Base-by-base conservation (phyloP, 2,888 invertebrate genomes). In the Pyralis farinalis region DNA sequence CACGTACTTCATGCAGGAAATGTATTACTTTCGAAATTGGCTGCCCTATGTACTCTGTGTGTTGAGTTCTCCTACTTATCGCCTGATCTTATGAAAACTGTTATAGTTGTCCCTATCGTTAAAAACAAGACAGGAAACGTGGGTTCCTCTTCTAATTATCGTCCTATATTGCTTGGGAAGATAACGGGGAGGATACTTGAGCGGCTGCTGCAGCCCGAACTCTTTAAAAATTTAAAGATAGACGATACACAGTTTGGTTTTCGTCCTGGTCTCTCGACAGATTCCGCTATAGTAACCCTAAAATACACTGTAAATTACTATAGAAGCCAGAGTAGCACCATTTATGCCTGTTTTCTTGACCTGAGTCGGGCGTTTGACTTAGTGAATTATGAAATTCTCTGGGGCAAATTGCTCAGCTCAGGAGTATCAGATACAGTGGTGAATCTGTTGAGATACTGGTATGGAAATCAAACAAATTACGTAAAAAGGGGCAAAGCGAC, bases 131-230 rank as follows among this genome's bases (percentile, higher is more conserved):
- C 44, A 0, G 40, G 34, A 1, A 40, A 44, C 10, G 10, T 39
- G 11, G 29, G 31, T 5, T 10, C 5, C 10, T 8, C 33, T 7
- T 28, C 7, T 9, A 45, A 45, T 25, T 45, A 42, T 25, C 22
- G 45, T 10, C 38, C 42, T 3, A 42, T 42, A 1, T 45, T 38
- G 7, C 28, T 45, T 7, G 44, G 35, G 3, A 45, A 42, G 4
- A 30, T 39, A 1, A 12, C 38, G 8, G 35, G 38, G 3, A 45
- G 36, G 11, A 34, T 45, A 25, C 30, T 42, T 40, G 44, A 45
- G 12, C 30, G 38, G 16, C n/a, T 45, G 27, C 27, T 45, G 22
- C 42, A 46, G 34, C 39, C 42, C 8, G 21, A 21, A 9, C 21
- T 28, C 16, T 16, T 12, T 1, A 32, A 37, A 1, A 29, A 36